These are phyloP conservation scores for Chinchilla lanigera DNA, from an alignment of 2,113 vertebrate species.

Conservation along the genomic window DNA sequence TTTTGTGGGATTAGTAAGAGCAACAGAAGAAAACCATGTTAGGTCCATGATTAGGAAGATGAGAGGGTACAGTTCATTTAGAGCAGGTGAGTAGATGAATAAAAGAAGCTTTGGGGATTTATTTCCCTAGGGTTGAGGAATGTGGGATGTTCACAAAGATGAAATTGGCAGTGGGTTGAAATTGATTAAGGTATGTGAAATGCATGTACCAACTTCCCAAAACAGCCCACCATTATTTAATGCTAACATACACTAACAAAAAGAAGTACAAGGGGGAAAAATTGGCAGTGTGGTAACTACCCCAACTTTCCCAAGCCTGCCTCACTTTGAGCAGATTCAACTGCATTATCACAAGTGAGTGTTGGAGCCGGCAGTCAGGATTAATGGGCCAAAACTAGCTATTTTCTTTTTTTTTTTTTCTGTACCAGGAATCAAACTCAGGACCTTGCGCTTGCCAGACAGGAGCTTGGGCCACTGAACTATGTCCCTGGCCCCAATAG, in stretches of 20 bases:
- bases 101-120: slow-evolving; percentile 26
- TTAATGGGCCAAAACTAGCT: not conserved
- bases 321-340: not conserved
- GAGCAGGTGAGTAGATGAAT: not conserved
- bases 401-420: too few relatives aligned
- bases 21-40: slow-evolving; percentile 43
- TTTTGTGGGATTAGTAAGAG: slow-evolving; percentile 45
- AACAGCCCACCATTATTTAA: not conserved
- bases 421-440: too few relatives aligned
- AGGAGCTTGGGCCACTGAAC: too few relatives aligned
- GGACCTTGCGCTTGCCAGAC: too few relatives aligned
- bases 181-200: not conserved
- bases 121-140: not conserved
- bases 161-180: not conserved
- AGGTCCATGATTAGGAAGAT: slow-evolving; percentile 16
- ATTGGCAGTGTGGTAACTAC: not conserved
- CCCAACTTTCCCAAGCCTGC: not conserved
- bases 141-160: slow-evolving; percentile 37
- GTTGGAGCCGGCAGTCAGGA: not conserved
- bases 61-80: not conserved
- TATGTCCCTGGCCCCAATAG: not conserved
- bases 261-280: not conserved
- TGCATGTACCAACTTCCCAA: not conserved
- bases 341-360: not conserved
- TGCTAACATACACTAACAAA: not conserved